A percentile compares a stretch with the other conserved stretches of the same genome.
Conservation (phyloP, 2,797 vertebrate species). For the Astyanax mexicanus region DNA sequence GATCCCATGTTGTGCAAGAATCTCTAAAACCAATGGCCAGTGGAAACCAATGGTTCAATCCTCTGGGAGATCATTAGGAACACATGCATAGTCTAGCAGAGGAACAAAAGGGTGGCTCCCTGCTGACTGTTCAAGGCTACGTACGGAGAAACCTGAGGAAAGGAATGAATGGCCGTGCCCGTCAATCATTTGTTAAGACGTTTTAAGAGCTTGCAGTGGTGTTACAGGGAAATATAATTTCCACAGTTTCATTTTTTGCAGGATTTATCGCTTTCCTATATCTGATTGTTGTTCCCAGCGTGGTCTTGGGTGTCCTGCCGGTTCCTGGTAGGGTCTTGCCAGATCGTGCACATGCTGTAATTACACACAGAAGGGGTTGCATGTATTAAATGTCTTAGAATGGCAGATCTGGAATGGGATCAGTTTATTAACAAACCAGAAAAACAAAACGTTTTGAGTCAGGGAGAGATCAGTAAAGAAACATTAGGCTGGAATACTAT, state of each 20-base stretch:
- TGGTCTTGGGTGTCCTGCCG: slow-evolving; percentile 3
- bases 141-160: not conserved
- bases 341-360: slow-evolving; percentile 9
- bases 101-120: slow-evolving; percentile 64
- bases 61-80: slow-evolving; percentile 76
- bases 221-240: slow-evolving; percentile 16
- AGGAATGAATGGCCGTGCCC: slow-evolving; percentile 51
- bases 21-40: slow-evolving; percentile 40
- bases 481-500: no score
- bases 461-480: not conserved
- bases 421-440: not conserved
- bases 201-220: slow-evolving; percentile 6
- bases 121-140: slow-evolving; percentile 53
- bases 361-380: not conserved
- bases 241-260: not conserved
- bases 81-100: slow-evolving; percentile 52
- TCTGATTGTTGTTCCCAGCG: not conserved
- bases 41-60: slow-evolving; percentile 53
- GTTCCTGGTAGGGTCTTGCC: not conserved
- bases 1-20: slow-evolving; percentile 8
- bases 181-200: slow-evolving; percentile 2
- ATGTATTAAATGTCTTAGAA: not conserved
- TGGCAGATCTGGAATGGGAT: not conserved
- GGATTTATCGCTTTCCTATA: not conserved
- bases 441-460: not conserved